phyloP scores from a whole-genome alignment of 37 sponge, comb jelly and placozoan genomes.

The Chondrilla cf. caribensis region DNA sequence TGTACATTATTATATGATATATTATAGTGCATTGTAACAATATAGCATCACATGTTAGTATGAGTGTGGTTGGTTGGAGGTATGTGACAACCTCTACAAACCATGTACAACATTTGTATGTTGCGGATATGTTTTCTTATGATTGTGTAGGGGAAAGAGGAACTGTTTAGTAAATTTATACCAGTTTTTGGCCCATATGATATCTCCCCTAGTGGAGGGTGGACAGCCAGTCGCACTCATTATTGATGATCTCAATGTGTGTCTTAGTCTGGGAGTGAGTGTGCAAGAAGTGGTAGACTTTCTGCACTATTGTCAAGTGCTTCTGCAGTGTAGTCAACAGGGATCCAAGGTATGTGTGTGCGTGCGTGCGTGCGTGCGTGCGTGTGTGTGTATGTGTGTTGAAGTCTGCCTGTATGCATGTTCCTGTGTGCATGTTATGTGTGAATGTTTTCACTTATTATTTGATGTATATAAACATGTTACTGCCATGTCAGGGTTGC shows the following conservation, averaged over 20 bases:
- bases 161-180: neutral
- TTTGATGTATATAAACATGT: neutral
- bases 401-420: neutral
- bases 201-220: neutral
- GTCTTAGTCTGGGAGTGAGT: conserved; percentile 58
- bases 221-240: conserved; percentile 45
- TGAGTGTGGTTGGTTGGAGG: too few relatives aligned
- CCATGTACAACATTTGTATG: too few relatives aligned
- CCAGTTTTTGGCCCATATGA: neutral
- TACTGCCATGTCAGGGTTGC: conserved; percentile 20
- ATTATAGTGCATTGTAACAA: too few relatives aligned
- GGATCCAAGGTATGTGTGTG: conserved; percentile 23
- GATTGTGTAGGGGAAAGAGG: neutral
- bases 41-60: too few relatives aligned
- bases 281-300: conserved; percentile 36
- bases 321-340: conserved; percentile 24
- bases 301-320: conserved; percentile 32
- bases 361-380: neutral
- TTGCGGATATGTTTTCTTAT: too few relatives aligned
- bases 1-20: too few relatives aligned
- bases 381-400: conserved; percentile 7
- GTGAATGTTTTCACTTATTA: neutral
- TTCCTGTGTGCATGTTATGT: conserved; percentile 1
- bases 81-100: too few relatives aligned
- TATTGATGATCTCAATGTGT: conserved; percentile 63